Evolutionary conservation across 2,113 vertebrate species (phyloP).

Genomic region (Chaetura pelagica): DNA sequence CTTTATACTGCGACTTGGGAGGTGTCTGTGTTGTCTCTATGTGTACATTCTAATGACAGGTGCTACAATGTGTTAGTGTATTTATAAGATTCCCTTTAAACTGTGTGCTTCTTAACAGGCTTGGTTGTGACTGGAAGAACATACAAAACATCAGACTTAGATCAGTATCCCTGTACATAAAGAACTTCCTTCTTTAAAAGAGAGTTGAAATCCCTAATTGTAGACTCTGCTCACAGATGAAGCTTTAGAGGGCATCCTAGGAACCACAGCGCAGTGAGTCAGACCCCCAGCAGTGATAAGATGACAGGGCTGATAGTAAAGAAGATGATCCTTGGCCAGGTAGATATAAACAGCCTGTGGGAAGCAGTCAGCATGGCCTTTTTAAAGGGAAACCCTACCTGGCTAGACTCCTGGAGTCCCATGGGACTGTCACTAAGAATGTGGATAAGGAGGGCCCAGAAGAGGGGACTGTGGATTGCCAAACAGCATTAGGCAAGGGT

Average conservation of each 20-base stretch:
- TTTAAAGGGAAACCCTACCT: not conserved
- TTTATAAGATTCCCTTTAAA: not conserved
- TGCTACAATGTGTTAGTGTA: not conserved
- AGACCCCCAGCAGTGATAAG: not conserved
- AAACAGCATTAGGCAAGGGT: not conserved
- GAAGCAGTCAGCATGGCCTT: not conserved
- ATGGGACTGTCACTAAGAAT: not conserved
- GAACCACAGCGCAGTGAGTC: not conserved
- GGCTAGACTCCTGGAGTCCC: not conserved
- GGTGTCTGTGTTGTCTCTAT: fast-evolving
- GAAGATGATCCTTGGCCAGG: not conserved
- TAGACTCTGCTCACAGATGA: not conserved
- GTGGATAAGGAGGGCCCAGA: not conserved
- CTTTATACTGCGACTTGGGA: not conserved
- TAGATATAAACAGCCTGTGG: not conserved
- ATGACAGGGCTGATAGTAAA: not conserved
- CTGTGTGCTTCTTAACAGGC: not conserved
- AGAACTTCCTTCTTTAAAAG: not conserved
- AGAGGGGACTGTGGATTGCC: not conserved
- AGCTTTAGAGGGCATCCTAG: not conserved
- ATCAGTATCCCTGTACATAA: not conserved
- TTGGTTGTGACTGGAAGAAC: not conserved
- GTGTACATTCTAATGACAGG: not conserved
- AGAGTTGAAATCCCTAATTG: not conserved
- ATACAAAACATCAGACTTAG: not conserved